These are phyloP conservation scores for Listronotus bonariensis DNA, from an alignment of 1,140 invertebrate genomes.

Conservation along the genomic window DNA sequence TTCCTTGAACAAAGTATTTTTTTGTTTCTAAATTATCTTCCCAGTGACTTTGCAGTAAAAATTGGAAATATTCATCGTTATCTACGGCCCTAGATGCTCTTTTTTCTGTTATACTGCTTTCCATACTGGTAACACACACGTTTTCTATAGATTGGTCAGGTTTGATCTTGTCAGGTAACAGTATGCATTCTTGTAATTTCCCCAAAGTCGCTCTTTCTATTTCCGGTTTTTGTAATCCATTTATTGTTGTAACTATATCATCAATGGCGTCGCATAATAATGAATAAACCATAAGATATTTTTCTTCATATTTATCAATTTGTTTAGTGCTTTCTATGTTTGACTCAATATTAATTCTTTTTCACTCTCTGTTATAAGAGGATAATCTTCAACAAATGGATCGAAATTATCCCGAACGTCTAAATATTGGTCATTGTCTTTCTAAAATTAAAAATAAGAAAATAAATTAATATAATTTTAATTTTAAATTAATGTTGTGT, in stretches of 20 bases:
- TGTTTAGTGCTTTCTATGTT: not conserved
- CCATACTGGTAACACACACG: too few species aligned
- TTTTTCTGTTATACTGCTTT: not conserved
- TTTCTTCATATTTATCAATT: slow-evolving; percentile 15
- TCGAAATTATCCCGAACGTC: not conserved
- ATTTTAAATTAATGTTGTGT: too few species aligned
- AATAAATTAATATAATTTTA: too few species aligned
- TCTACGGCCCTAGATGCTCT: too few species aligned
- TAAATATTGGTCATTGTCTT: slow-evolving; percentile 22
- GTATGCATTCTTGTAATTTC: not conserved
- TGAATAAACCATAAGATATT: slow-evolving; percentile 35
- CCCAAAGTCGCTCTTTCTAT: not conserved
- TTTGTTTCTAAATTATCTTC: not conserved
- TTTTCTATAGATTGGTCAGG: not conserved
- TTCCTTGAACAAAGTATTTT: slow-evolving; percentile 5
- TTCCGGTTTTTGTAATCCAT: not conserved
- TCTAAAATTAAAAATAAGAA: slow-evolving; percentile 15
- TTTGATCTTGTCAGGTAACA: not conserved
- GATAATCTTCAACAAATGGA: not conserved
- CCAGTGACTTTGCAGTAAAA: not conserved
- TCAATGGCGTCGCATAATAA: slow-evolving; percentile 26
- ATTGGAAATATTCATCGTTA: not conserved
- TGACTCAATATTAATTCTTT: not conserved
- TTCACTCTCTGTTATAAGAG: too few species aligned
- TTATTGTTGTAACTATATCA: slow-evolving; percentile 21